phyloP scores from a whole-genome alignment of 2,113 vertebrate species.

The Butorides virescens region DNA sequence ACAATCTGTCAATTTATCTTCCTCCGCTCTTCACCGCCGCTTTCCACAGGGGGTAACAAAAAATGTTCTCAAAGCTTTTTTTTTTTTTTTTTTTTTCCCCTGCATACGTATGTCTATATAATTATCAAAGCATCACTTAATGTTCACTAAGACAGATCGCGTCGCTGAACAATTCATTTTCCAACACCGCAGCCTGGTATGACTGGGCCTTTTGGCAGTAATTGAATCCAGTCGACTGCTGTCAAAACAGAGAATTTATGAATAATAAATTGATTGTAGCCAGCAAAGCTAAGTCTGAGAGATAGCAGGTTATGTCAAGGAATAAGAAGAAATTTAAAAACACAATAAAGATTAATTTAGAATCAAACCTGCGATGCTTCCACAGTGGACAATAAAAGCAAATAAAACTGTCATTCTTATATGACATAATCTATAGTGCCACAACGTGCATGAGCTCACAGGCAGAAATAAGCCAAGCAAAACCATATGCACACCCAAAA shows the following conservation, averaged over 20 bases:
- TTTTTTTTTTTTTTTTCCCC: neutral
- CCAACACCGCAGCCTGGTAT: slow-evolving; percentile 18
- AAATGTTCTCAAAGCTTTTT: neutral
- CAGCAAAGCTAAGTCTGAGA: slow-evolving; percentile 52
- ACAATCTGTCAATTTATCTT: neutral
- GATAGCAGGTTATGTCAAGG: slow-evolving; percentile 39
- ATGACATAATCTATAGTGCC: slow-evolving; percentile 23
- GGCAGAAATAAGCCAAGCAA: neutral
- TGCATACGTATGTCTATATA: slow-evolving; percentile 4
- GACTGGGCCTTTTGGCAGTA: slow-evolving; percentile 66
- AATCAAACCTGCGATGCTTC: slow-evolving; percentile 17
- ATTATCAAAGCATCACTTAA: slow-evolving; percentile 65
- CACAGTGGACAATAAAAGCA: slow-evolving; percentile 30
- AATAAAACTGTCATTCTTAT: slow-evolving; percentile 48
- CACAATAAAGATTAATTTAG: slow-evolving; percentile 57
- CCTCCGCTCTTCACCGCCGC: neutral
- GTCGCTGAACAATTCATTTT: slow-evolving; percentile 61
- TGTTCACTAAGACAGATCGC: slow-evolving; percentile 15
- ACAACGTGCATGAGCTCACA: neutral
- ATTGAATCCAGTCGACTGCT: slow-evolving; percentile 74
- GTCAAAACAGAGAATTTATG: slow-evolving; percentile 77
- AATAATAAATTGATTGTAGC: slow-evolving; percentile 73
- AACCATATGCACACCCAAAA: neutral
- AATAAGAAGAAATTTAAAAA: slow-evolving; percentile 55
- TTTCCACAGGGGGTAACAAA: slow-evolving; percentile 17